A percentile compares a stretch with the other conserved stretches of the same genome.
Evolutionary conservation across 2,113 vertebrate genomes (phyloP).

Genomic region (Mormyrus iriodes): DNA sequence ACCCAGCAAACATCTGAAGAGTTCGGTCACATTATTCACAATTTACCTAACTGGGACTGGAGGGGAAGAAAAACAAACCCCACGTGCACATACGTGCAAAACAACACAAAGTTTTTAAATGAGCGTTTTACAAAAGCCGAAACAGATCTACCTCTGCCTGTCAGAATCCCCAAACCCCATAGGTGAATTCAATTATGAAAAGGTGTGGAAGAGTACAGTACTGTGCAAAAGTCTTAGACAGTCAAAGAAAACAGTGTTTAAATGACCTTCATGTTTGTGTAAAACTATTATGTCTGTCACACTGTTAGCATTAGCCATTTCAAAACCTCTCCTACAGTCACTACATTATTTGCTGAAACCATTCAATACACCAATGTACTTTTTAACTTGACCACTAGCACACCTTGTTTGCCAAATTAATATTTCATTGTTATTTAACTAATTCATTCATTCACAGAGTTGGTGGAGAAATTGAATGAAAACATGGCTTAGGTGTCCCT

Average conservation of each 20-base stretch:
- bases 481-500: background rate
- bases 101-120: background rate
- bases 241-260: background rate
- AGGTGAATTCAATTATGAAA: conserved; percentile 3
- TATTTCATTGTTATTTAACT: background rate
- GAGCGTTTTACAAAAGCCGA: background rate
- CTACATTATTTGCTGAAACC: background rate
- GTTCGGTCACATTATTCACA: background rate
- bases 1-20: background rate
- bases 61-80: background rate
- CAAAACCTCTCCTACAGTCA: background rate
- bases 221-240: background rate
- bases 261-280: background rate
- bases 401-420: background rate
- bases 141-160: background rate
- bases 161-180: background rate
- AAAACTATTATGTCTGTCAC: background rate
- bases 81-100: background rate
- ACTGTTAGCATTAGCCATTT: background rate
- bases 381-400: background rate
- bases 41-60: background rate
- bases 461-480: background rate
- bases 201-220: background rate
- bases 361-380: background rate
- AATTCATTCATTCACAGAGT: background rate